These are phyloP conservation scores for Amphibalanus amphitrite DNA, from an alignment of 1,140 invertebrate species.

Conservation along the genomic window DNA sequence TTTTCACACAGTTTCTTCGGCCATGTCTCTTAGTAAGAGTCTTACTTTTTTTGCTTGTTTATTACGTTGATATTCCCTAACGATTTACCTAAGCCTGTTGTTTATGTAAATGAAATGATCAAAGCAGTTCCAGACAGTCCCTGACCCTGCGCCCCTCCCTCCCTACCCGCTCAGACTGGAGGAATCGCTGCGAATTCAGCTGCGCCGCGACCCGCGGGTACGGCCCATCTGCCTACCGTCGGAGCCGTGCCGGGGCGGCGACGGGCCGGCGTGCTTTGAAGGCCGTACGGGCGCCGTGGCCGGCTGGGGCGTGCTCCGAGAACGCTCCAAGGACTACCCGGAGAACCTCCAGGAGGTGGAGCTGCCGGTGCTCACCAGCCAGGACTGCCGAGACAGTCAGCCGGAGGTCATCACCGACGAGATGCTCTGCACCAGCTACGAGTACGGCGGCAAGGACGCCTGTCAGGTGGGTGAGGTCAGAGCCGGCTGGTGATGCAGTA, in stretches of 20 bases:
- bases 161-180: neutral
- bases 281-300: neutral
- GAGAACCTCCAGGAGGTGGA: neutral
- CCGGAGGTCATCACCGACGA: conserved; percentile 7
- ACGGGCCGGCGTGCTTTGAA: neutral
- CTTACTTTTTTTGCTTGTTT: too few relatives aligned
- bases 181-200: neutral
- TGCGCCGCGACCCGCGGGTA: neutral
- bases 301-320: neutral
- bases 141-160: too few relatives aligned
- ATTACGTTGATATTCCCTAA: too few relatives aligned
- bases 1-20: too few relatives aligned
- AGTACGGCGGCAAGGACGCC: conserved; percentile 10
- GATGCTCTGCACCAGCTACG: conserved; percentile 14
- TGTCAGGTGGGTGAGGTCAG: conserved; percentile 9
- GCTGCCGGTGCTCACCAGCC: neutral
- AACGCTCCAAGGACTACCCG: neutral
- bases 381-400: neutral
- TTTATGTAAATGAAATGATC: too few relatives aligned
- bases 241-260: neutral
- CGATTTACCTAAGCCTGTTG: too few relatives aligned
- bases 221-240: neutral
- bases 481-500: too few relatives aligned
- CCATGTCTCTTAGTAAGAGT: too few relatives aligned
- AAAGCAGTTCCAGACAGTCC: too few relatives aligned